Evolutionary conservation across 2,797 vertebrate species (phyloP), one percentile per base, ranked within the genome.

Genomic region (Limosa lapponica): DNA sequence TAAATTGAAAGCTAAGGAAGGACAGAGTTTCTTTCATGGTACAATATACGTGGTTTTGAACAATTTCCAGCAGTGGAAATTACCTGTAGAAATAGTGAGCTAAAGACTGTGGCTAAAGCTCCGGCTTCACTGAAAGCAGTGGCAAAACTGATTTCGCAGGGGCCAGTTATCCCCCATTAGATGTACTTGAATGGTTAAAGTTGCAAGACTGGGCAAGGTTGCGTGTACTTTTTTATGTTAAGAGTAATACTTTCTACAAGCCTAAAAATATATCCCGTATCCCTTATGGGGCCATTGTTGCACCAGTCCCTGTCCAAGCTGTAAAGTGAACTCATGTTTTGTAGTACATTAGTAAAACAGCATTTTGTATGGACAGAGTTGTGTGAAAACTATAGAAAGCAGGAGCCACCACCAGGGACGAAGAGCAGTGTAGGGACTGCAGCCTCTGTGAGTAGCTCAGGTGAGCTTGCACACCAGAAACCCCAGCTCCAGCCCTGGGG

Each of bases 381-480:
- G n/a, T 44, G 49, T 80, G 55, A 73, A 70, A 83, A 51, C 19
- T 55, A 10, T 15, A 73, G 62, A 64, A 67, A 51, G 36, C 28
- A 41, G 46, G 32, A 71, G 64, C 9, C 52, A 82, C 8, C 59
- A 62, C 36, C 16, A 70, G 8, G n/a, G 15, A 43, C 9, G 4
- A 19, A 55, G 34, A 64, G 48, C 44, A 39, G 46, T 1, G 13
- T 54, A 78, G 44, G 24, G 28, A 24, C 3, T 77, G 54, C n/a
- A 87, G 59, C 25, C 37, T 44, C 55, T 39, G 1, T n/a, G 30
- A 49, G 69, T 12, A 12, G 20, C 30, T 66, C 0, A 0, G n/a
- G 24, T 61, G 58, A 79, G 46, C 9, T 39, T 20, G 36, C 66
- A 7, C 16, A 17, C 30, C 71, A 46, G 25, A 66, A 83, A 17